Conservation (phyloP, 2,797 vertebrate genomes). For the Miichthys miiuy region DNA sequence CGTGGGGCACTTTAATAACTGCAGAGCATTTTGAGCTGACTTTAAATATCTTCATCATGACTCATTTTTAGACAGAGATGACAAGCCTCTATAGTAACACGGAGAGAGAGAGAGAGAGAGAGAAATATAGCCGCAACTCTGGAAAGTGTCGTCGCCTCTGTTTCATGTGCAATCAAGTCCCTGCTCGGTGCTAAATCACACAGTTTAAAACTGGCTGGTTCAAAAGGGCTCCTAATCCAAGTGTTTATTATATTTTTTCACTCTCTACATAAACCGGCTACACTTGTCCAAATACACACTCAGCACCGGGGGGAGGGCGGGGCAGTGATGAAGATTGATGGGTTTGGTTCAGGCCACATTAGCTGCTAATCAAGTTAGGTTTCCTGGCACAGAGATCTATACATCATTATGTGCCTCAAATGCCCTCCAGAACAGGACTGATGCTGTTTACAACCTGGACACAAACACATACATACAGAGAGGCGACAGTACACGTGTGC, state of each 20-base stretch:
- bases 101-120: conserved; percentile 22
- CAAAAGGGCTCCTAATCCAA: conserved; percentile 81
- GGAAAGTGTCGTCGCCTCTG: conserved; percentile 49
- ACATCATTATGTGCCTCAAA: conserved; percentile 66
- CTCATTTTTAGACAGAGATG: conserved; percentile 18
- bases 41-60: conserved; percentile 40
- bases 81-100: neutral
- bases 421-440: conserved; percentile 46
- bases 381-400: conserved; percentile 74
- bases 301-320: conserved; percentile 67
- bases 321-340: conserved; percentile 84
- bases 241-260: conserved; percentile 88
- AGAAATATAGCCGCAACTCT: conserved; percentile 38
- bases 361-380: conserved; percentile 82
- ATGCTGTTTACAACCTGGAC: conserved; percentile 42
- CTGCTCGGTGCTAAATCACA: conserved; percentile 62
- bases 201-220: conserved; percentile 65
- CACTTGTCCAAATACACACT: conserved; percentile 85
- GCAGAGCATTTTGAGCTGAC: conserved; percentile 22
- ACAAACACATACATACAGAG: conserved; percentile 17
- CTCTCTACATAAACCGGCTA: conserved; percentile 83
- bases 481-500: conserved; percentile 1
- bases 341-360: conserved; percentile 72
- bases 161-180: conserved; percentile 70
- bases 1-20: neutral